A percentile compares a stretch with the other conserved stretches of the same genome.
phyloP scores from a whole-genome alignment of 2,888 invertebrate species.

The Drosophila diplacantha region DNA sequence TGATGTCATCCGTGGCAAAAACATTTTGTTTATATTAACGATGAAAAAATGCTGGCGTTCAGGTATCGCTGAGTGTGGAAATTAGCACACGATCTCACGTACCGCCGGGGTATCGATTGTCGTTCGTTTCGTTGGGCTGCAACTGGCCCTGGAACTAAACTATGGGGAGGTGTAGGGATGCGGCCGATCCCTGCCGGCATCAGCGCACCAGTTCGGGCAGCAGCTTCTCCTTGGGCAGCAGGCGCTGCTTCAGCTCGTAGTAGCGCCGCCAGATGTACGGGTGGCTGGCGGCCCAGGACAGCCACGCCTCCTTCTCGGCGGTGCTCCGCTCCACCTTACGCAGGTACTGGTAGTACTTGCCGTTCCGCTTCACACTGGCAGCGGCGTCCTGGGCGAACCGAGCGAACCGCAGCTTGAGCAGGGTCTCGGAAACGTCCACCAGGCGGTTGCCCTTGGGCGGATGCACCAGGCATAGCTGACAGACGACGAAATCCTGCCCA shows the following conservation, averaged over 20 bases:
- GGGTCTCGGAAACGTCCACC: constrained; percentile 74
- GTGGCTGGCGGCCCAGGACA: constrained; percentile 62
- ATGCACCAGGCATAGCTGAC: constrained; percentile 77
- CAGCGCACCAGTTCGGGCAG: constrained; percentile 76
- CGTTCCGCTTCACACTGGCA: constrained; percentile 58
- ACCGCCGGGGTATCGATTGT: constrained; percentile 20
- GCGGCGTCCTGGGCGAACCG: constrained; percentile 64
- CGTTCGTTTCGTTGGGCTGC: constrained; percentile 11
- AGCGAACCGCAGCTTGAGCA: constrained; percentile 76
- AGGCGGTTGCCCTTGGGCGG: constrained; percentile 70
- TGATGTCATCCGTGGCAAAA: constrained; percentile 30
- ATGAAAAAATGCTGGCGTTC: constrained; percentile 30
- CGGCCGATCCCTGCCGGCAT: constrained; percentile 14
- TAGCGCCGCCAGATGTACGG: constrained; percentile 68
- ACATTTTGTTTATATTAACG: constrained; percentile 35
- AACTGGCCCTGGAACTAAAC: constrained; percentile 11
- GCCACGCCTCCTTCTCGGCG: constrained; percentile 58
- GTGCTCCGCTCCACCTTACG: constrained; percentile 67
- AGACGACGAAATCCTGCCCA: constrained; percentile 76
- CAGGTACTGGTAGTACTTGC: constrained; percentile 74
- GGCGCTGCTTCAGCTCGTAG: constrained; percentile 53
- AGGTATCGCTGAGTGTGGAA: constrained; percentile 26
- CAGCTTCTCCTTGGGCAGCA: constrained; percentile 72
- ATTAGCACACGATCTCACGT: constrained; percentile 51
- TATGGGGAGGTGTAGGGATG: not conserved